Percentiles rank a stretch among this genome's conserved stretches.
Conservation (phyloP, 2,888 invertebrate species). For the Leptinotarsa juncta region DNA sequence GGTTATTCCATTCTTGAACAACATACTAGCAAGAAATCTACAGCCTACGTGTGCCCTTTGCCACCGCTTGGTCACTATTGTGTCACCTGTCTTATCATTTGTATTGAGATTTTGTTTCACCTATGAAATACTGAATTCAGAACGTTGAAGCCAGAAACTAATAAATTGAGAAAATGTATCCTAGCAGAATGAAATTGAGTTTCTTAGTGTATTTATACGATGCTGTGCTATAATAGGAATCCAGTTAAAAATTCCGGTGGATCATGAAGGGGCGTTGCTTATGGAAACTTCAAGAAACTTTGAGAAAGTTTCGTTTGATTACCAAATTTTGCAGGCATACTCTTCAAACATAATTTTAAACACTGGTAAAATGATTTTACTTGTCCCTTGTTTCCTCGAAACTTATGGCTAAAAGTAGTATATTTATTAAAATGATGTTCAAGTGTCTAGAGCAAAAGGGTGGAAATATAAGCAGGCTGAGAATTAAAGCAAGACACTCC, state of each 20-base stretch:
- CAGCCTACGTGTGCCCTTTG: too few relatives aligned
- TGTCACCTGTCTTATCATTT: too few relatives aligned
- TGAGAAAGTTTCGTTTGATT: conserved; percentile 18
- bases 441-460: conserved; percentile 58
- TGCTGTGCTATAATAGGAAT: background rate
- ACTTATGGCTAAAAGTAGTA: conserved; percentile 39
- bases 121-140: too few relatives aligned
- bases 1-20: too few relatives aligned
- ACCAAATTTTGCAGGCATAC: conserved; percentile 20
- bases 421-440: conserved; percentile 50
- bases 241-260: conserved; percentile 6
- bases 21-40: too few relatives aligned
- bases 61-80: too few relatives aligned
- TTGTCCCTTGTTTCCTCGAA: conserved; percentile 34
- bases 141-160: too few relatives aligned
- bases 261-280: conserved; percentile 11
- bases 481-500: conserved; percentile 61
- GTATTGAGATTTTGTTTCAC: too few relatives aligned
- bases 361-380: conserved; percentile 31
- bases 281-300: conserved; percentile 20
- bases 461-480: conserved; percentile 60
- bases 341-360: conserved; percentile 22
- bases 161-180: too few relatives aligned
- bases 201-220: background rate
- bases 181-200: background rate